Base-by-base conservation (phyloP, 2,888 invertebrate species). In the Norana najaformis region DNA sequence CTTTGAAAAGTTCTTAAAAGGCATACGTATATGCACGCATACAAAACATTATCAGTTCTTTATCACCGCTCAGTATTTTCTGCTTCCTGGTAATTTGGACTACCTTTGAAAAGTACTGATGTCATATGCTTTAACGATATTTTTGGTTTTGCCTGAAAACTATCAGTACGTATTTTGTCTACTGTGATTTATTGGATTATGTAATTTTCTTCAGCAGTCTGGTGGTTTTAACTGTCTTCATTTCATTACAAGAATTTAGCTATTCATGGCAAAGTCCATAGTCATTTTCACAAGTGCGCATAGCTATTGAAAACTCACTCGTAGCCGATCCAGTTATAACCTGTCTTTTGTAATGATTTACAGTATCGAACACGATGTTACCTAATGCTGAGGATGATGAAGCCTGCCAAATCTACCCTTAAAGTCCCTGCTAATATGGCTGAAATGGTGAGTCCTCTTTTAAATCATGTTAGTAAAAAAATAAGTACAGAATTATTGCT, bases 341-440 rank as follows among this genome's bases (percentile, higher is more conserved):
- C n/a, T 69, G n/a, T 69, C 8, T 88, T 37, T 20, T 37, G 36
- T 47, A 20, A 47, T 89, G 88, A n/a, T 90, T 91, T 91, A 30
- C 90, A 92, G 92, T 96, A 96, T 93, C 96, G 96, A 94, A 95
- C 96, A 2, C 95, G 96, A 91, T 96, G 96, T 94, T 96, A 96
- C 93, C 94, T 96, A 38, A 95, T 96, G 95, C 96, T 95, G 91
- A 96, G 96, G 92, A 94, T 94, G 6, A 93, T 95, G 92, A 95
- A 95, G 92, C 93, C 93, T 4, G 95, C 95, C 91, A 95, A 95
- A 91, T 92, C 95, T 91, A 95, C 95, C 93, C 93, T 95, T 85
- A 95, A 95, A 92, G 92, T 93, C 35, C 91, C 95, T 37, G 92
- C 93, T 92, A 94, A 93, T 90, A 92, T 93, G 23, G 92, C 93